Conservation (phyloP, 2,888 invertebrate species). For the Caenorhabditis sinica region DNA sequence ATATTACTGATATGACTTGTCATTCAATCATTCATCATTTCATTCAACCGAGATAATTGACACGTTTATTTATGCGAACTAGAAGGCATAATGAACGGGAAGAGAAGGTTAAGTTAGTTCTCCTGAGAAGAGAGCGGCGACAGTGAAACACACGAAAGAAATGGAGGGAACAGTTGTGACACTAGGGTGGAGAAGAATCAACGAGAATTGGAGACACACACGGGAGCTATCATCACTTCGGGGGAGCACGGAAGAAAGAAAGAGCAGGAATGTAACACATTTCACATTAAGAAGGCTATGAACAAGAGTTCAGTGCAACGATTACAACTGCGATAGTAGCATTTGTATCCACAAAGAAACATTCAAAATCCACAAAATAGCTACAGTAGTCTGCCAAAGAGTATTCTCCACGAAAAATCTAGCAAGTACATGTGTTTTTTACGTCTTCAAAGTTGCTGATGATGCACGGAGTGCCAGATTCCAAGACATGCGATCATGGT, state of each 20-base stretch:
- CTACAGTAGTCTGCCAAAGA: no score
- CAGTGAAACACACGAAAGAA: conserved; percentile 45
- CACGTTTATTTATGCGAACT: conserved; percentile 56
- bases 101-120: conserved; percentile 23
- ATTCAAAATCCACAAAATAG: background rate
- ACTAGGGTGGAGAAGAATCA: conserved; percentile 27
- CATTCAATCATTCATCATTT: conserved; percentile 42
- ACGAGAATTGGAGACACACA: conserved; percentile 30
- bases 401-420: background rate
- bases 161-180: conserved; percentile 62
- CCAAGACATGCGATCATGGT: conserved; percentile 63
- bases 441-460: conserved; percentile 25
- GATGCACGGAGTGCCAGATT: conserved; percentile 8
- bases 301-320: conserved; percentile 56
- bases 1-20: conserved; percentile 59
- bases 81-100: background rate
- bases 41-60: conserved; percentile 59
- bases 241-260: conserved; percentile 14
- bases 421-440: conserved; percentile 58
- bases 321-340: conserved; percentile 34
- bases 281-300: conserved; percentile 41
- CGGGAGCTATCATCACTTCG: conserved; percentile 54
- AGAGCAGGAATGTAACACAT: conserved; percentile 52
- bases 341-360: conserved; percentile 19
- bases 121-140: conserved; percentile 36